Percentiles rank a stretch among this genome's conserved stretches.
phyloP scores from a whole-genome alignment of 2,797 vertebrate genomes.

The Alectoris magna region DNA sequence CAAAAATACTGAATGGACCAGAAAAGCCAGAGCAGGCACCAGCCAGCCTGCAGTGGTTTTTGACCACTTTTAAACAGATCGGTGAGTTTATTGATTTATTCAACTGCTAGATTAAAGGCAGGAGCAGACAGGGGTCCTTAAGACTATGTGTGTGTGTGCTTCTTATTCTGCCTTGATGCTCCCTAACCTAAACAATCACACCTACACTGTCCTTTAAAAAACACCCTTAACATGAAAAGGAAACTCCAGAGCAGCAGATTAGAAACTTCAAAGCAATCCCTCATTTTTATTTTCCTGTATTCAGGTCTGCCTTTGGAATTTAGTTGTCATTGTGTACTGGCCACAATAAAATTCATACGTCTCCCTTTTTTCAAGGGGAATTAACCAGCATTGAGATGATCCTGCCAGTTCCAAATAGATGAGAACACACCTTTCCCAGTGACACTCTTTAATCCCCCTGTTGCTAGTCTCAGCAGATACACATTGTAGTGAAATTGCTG shows the following conservation, averaged over 20 bases:
- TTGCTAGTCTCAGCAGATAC: neutral
- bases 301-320: neutral
- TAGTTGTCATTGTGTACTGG: neutral
- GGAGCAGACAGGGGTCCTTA: neutral
- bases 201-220: neutral
- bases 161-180: neutral
- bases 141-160: neutral
- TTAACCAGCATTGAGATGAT: neutral
- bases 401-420: neutral
- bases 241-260: neutral
- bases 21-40: neutral
- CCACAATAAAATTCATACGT: accelerated
- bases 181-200: neutral
- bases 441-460: neutral
- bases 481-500: neutral
- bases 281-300: too few species aligned
- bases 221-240: neutral
- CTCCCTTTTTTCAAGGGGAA: neutral
- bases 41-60: neutral
- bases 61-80: neutral
- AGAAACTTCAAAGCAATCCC: neutral
- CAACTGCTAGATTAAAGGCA: neutral
- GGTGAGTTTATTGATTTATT: neutral
- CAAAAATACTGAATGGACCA: neutral
- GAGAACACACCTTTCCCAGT: neutral